Base-by-base conservation (phyloP, 2,113 vertebrate genomes). In the Danionella cerebrum region DNA sequence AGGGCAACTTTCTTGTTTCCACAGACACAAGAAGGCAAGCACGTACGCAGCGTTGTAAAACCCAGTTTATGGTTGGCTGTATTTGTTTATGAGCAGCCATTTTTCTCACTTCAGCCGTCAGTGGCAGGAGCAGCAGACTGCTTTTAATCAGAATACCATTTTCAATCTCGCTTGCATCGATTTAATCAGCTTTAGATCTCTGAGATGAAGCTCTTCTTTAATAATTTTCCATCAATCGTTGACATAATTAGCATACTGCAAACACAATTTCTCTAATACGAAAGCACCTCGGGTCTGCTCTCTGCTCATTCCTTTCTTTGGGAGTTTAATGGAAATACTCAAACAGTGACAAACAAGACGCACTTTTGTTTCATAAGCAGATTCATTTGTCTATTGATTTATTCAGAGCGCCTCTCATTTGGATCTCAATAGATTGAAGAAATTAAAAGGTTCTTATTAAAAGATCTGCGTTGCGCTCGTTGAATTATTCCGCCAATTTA, bases 121-220 rank as follows among this genome's bases (percentile, higher is more conserved):
- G 2, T 53, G 27, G 51, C 51, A 31, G 51, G 33, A 53, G 16
- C 2, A 12, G 25, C 25, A 27, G 35, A 39, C 41, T 36, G 12
- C 36, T 58, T 58, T 14, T 58, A 58, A 58, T 58, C 54, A 58
- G 38, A 41, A 58, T 25, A 33, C 27, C 29, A 22, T 27, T 39
- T 41, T 67, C 18, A 7, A 12, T 19, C 16, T 31, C 50, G 31
- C 25, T 25, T 24, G 7, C 41, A 50, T 35, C 35, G 25, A 59
- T 66, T 41, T 42, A 27, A 52, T 41, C n/a, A 11, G 22, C 7
- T 66, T 25, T 1, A 39, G 5, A 60, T 70, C 36, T 42, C 41
- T 45, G 14, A 12, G 22, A 5, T 12, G 14, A 21, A 63, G 38
- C 7, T 7, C 14, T 31, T 50, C 42, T 42, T 19, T 39, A 35